Evolutionary conservation across 2,888 invertebrate genomes (phyloP).

Genomic region (Microdon myrmicae): DNA sequence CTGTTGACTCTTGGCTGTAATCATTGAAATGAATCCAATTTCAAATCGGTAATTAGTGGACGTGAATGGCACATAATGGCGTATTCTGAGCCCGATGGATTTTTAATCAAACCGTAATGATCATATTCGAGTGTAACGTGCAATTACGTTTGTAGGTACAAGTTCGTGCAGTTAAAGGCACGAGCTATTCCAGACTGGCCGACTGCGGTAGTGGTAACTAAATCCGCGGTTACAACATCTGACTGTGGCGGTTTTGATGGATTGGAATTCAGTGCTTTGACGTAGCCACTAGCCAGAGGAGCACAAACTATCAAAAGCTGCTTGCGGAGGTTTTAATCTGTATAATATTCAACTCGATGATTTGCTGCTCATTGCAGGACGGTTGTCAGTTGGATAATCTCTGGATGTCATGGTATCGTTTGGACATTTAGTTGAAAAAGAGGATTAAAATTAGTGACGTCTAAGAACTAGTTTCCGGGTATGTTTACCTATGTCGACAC

Average conservation of each 20-base stretch:
- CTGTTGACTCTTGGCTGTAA: slow-evolving; percentile 27
- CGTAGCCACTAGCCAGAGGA: too few species aligned
- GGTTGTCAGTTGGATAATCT: too few species aligned
- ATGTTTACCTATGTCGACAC: too few species aligned
- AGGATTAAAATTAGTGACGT: too few species aligned
- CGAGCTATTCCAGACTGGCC: slow-evolving; percentile 24
- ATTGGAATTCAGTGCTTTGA: slow-evolving; percentile 35
- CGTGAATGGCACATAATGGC: slow-evolving; percentile 10
- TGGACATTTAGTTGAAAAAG: too few species aligned
- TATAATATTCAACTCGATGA: too few species aligned
- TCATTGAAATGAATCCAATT: slow-evolving; percentile 50
- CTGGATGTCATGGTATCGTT: too few species aligned
- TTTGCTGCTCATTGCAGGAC: too few species aligned
- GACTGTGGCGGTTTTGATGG: slow-evolving; percentile 34
- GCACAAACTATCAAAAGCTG: too few species aligned
- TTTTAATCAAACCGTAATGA: slow-evolving; percentile 51
- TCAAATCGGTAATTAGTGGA: slow-evolving; percentile 45
- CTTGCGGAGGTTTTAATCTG: too few species aligned
- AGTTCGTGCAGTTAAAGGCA: not conserved
- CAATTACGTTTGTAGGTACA: slow-evolving; percentile 32
- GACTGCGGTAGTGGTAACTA: slow-evolving; percentile 10
- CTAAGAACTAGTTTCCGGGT: too few species aligned
- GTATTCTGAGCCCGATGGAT: slow-evolving; percentile 35
- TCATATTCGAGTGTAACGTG: slow-evolving; percentile 40
- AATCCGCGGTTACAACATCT: slow-evolving; percentile 1